Percentiles rank a stretch among this genome's conserved stretches.
These are phyloP conservation scores for Sipha flava DNA, from an alignment of 1,140 invertebrate species.

Conservation along the genomic window DNA sequence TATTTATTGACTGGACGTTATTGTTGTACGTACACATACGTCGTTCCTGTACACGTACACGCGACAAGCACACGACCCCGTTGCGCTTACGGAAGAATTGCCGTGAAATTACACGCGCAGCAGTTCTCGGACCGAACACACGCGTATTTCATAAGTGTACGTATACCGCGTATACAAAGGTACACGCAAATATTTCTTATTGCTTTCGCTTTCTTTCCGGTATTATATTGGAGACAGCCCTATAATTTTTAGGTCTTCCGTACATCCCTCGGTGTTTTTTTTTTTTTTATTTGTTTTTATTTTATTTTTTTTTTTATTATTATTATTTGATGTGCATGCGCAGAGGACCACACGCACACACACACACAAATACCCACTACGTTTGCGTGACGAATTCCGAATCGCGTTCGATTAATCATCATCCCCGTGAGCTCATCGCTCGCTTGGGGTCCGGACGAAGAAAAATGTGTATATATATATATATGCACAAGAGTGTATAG, in stretches of 20 bases:
- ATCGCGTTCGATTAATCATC: slow-evolving; percentile 9
- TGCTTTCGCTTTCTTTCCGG: background rate
- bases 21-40: background rate
- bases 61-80: background rate
- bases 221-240: background rate
- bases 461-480: background rate
- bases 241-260: background rate
- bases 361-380: no score
- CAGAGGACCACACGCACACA: background rate
- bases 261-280: background rate
- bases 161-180: background rate
- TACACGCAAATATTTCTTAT: background rate
- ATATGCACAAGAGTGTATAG: no score
- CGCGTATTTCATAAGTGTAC: no score
- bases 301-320: no score
- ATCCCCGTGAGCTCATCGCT: background rate
- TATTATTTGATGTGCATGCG: background rate
- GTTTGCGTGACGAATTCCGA: background rate
- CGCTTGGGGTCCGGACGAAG: background rate
- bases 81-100: slow-evolving; percentile 4
- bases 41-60: background rate
- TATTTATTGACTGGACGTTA: background rate
- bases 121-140: background rate
- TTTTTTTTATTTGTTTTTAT: background rate
- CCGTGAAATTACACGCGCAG: background rate